Evolutionary conservation across 1,140 invertebrate species (phyloP), one percentile per base, ranked within the genome.

Genomic region (Goniozus legneri): DNA sequence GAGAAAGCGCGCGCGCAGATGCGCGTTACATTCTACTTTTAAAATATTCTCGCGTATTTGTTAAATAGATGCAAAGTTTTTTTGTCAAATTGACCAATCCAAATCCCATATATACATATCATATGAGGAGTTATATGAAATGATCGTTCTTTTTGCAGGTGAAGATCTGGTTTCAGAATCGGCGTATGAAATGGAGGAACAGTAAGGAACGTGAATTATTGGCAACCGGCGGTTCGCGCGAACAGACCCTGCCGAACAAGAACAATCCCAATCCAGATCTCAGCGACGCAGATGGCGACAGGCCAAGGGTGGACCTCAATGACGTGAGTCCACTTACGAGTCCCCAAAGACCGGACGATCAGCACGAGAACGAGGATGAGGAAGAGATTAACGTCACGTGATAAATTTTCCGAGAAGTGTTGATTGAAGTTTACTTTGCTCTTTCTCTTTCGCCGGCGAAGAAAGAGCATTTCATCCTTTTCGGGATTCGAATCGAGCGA

Each of bases 131-230:
- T n/a, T n/a, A n/a, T n/a, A n/a, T n/a, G n/a, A n/a, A n/a, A n/a
- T n/a, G n/a, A n/a, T 48, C 20, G 18, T 33, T 27, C 47, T 56
- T 68, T 60, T 82, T 79, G 12, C 79, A 95, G 92, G 92, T 95
- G 47, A 95, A 95, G 78, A 95, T 95, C 50, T 95, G 92, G 92
- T 95, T 95, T 71, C 92, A 96, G 82, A 96, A 95, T 67, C 82
- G 92, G 1, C 83, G 92, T 38, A 96, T 95, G 92, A 96, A 96
- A 72, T 96, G 92, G 92, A 80, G 95, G 7, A 98, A 98, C 72
- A 95, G 91, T 7, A 98, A 97, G 74, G 95, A 98, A 70, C 79
- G 95, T 13, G 95, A 98, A 74, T 78, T 98, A 1, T 75, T 98
- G 34, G 95, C 94, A 3, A 86, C 83, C 14, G 94, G 94, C 0